Conservation (phyloP, 2,797 vertebrate genomes). For the Mormyrus hasselquistii region DNA sequence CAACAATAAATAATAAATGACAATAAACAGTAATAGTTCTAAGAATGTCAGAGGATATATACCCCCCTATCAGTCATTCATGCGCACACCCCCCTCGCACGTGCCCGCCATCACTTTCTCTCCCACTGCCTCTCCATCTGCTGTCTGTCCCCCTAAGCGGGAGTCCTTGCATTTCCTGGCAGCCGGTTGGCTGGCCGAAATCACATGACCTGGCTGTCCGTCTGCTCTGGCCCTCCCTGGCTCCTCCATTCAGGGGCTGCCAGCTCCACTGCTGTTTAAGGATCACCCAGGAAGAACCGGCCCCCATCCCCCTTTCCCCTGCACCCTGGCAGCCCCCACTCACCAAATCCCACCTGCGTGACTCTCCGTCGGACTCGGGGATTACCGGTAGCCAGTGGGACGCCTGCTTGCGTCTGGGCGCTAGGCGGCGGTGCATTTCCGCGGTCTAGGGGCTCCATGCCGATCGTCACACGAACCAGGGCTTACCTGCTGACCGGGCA, state of each 20-base stretch:
- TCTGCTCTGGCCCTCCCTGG: background rate
- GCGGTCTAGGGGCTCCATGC: conserved; percentile 42
- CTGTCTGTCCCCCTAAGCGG: conserved; percentile 10
- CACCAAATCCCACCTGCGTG: conserved; percentile 57
- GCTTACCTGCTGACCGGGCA: background rate
- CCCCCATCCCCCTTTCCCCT: conserved; percentile 58
- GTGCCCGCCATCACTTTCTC: background rate
- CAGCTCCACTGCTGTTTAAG: conserved; percentile 34
- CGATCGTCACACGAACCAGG: background rate
- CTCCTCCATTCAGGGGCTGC: conserved; percentile 1
- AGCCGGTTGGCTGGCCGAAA: background rate
- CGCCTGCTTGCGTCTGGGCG: conserved; percentile 48
- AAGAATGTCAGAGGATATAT: background rate
- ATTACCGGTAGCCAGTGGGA: conserved; percentile 51
- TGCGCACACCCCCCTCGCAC: background rate
- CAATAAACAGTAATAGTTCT: background rate
- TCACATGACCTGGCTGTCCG: background rate
- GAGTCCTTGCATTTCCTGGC: background rate
- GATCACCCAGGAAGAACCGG: conserved; percentile 72
- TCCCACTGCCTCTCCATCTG: background rate
- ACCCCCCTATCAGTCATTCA: background rate
- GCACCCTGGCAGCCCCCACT: conserved; percentile 51
- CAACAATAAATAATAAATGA: background rate
- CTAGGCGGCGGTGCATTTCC: conserved; percentile 51
- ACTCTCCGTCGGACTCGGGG: conserved; percentile 62